Conservation (phyloP, 2,797 vertebrate genomes). For the Acanthurus leucopareius region DNA sequence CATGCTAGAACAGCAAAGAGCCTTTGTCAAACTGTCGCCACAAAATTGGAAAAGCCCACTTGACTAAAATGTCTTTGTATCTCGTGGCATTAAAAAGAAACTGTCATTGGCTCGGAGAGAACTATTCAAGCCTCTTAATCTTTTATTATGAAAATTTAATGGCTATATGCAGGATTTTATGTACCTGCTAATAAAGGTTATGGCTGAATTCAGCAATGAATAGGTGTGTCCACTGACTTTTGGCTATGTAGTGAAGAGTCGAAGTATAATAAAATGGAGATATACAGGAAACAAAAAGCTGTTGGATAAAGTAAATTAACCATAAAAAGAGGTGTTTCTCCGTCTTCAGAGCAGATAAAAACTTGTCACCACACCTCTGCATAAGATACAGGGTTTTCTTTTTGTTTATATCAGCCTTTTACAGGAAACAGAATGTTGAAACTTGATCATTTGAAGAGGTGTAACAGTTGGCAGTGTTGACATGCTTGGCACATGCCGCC, state of each 20-base stretch:
- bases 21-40: background rate
- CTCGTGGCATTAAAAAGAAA: background rate
- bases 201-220: too few species aligned
- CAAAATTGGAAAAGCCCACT: too few species aligned
- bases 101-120: background rate
- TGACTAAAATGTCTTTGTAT: too few species aligned
- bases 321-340: background rate
- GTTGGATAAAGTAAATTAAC: background rate
- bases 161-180: background rate
- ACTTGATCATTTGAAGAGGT: background rate
- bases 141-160: background rate
- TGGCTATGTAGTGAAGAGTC: too few species aligned
- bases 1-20: too few species aligned
- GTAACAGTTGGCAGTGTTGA: constrained; percentile 9
- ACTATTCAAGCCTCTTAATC: too few species aligned
- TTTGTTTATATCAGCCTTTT: background rate
- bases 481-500: background rate
- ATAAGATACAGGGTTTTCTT: background rate
- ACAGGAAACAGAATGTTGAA: too few species aligned
- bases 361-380: background rate
- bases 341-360: background rate
- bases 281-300: background rate
- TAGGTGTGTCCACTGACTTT: too few species aligned
- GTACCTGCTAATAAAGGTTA: too few species aligned
- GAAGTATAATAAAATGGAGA: background rate